Base-by-base conservation (phyloP, 92 coral and sea anemone genomes). In the Porites lobata region DNA sequence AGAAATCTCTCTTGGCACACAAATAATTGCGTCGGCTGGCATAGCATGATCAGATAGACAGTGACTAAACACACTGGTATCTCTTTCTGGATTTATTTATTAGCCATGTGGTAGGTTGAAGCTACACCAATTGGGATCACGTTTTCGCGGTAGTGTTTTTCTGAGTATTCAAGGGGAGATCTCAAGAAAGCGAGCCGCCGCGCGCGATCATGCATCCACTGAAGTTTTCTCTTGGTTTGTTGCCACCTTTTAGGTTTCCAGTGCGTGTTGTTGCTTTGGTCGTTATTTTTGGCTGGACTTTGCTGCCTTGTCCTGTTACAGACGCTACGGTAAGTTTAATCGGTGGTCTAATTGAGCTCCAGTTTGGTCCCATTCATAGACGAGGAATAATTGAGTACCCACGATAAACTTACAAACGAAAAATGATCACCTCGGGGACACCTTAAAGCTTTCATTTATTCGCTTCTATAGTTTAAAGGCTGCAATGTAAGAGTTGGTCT, bases 311-410 rank as follows among this genome's bases (percentile, higher is more conserved):
- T 50, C 93, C 93, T 58, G 58, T 72, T 20, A 77, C 88, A 81
- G 93, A 90, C 26, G 93, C 93, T 50, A 57, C 77, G 91, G 93
- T 90, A 86, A 67, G 93, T 81, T 1, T 12, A 67, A 13, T 10
- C 29, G 4, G 47, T 7, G 4, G 38, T 67, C 29, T 8, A 67
- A n/a, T 7, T 65, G 10, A 17, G 26, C 22, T 19, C 69, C 26
- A 5, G 29, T 6, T 17, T 52, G 7, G 77, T 38, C 47, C 47
- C 47, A 38, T 38, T 38, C 47, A 38, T 38, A 38, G 47, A 38
- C 47, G 47, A 38, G 47, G 47, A 38, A 38, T 38, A 38, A 38
- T 38, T 38, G 47, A 38, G 47, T 38, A 38, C 47, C 7, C 47
- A 38, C 4, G 47, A 38, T 38, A 38, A 38, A 38, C 47, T 38